phyloP scores from a whole-genome alignment of 1,140 invertebrate genomes.

The Trichomalopsis sarcophagae region DNA sequence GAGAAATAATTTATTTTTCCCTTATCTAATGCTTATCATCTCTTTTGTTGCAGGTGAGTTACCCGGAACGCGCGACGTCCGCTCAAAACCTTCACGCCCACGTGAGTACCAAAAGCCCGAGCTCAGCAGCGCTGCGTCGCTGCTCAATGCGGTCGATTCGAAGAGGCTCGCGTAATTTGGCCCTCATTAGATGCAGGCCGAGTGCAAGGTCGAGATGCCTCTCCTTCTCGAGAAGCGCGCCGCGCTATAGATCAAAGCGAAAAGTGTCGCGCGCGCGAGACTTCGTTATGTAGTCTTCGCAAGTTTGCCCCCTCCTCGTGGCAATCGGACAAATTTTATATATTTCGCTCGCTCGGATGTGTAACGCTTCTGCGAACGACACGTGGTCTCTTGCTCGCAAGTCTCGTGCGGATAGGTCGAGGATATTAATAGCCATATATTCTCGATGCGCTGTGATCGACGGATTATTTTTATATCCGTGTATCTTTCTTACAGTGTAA shows the following conservation, averaged over 20 bases:
- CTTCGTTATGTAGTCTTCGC: background rate
- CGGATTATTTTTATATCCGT: background rate
- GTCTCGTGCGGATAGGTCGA: background rate
- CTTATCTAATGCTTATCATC: background rate
- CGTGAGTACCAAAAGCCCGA: background rate
- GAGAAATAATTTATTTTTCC: background rate
- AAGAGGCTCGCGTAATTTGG: slow-evolving; percentile 12
- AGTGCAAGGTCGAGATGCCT: background rate
- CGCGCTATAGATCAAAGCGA: background rate
- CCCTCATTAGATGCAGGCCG: background rate
- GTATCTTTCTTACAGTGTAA: background rate
- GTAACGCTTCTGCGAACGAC: background rate
- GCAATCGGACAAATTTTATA: slow-evolving; percentile 34
- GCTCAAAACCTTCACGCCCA: background rate
- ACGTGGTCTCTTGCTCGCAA: background rate
- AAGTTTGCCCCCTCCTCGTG: background rate
- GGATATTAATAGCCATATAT: background rate
- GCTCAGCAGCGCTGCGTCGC: background rate
- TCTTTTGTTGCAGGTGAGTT: slow-evolving; percentile 43
- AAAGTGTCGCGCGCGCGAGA: background rate
- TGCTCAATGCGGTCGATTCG: background rate
- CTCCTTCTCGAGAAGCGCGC: background rate
- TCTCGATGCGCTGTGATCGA: background rate
- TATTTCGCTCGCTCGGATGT: slow-evolving; percentile 10
- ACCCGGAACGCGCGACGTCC: background rate